Percentiles rank a stretch among this genome's conserved stretches.
Conservation (phyloP, 2,888 invertebrate genomes). For the Theretra japonica region DNA sequence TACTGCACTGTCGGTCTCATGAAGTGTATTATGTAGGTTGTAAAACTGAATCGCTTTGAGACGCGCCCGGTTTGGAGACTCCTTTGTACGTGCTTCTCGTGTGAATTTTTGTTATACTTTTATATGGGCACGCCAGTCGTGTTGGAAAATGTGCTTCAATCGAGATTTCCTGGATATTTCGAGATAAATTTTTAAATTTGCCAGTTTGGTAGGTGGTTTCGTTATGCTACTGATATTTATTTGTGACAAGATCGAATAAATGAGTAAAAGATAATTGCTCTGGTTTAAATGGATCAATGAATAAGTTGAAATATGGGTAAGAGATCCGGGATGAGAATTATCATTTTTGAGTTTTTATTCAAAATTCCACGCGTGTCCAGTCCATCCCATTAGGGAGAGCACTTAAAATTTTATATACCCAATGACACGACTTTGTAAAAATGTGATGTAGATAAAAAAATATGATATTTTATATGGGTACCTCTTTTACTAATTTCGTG, state of each 20-base stretch:
- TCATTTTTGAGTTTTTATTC: too few species aligned
- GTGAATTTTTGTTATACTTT: slow-evolving; percentile 1
- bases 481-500: neutral
- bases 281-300: too few species aligned
- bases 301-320: too few species aligned
- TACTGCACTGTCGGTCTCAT: slow-evolving; percentile 29
- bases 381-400: too few species aligned
- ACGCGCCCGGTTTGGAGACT: slow-evolving; percentile 30
- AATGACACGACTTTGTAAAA: neutral
- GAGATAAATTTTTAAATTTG: neutral
- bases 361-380: too few species aligned
- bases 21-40: slow-evolving; percentile 35
- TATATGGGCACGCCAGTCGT: neutral
- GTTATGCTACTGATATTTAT: too few species aligned
- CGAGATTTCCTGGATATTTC: neutral
- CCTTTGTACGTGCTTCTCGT: slow-evolving; percentile 13
- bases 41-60: slow-evolving; percentile 39
- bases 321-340: too few species aligned
- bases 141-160: neutral
- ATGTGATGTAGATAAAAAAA: neutral
- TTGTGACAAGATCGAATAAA: too few species aligned
- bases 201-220: neutral
- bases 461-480: neutral
- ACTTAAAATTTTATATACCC: neutral
- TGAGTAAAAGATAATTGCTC: too few species aligned